phyloP scores from a whole-genome alignment of 2,797 vertebrate genomes.

The Percopsis omiscomaycus region DNA sequence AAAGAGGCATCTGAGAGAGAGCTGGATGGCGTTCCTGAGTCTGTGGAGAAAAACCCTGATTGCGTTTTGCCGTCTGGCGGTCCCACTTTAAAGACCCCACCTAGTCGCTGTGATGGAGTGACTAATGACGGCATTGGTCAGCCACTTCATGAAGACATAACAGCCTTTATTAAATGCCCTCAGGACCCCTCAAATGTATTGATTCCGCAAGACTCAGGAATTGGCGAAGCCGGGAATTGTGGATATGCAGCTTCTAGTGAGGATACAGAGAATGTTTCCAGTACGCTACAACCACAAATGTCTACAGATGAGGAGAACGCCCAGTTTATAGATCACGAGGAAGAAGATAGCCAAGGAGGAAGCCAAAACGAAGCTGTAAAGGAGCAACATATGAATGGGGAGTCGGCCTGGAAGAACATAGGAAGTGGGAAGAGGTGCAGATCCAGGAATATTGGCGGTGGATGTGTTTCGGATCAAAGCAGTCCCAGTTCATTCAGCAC shows the following conservation, averaged over 20 bases:
- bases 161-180: conserved; percentile 41
- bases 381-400: conserved; percentile 68
- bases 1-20: conserved; percentile 62
- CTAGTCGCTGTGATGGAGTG: conserved; percentile 40
- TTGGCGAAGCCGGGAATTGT: conserved; percentile 54
- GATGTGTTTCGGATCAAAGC: conserved; percentile 56
- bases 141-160: conserved; percentile 32
- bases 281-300: conserved; percentile 44
- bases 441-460: conserved; percentile 56
- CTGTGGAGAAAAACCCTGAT: conserved; percentile 57
- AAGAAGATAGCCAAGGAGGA: conserved; percentile 50
- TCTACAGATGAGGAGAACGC: conserved; percentile 45
- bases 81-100: conserved; percentile 18
- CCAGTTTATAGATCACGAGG: conserved; percentile 57
- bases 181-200: conserved; percentile 50
- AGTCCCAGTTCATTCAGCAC: conserved; percentile 45
- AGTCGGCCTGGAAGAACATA: conserved; percentile 64
- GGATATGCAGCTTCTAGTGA: conserved; percentile 57
- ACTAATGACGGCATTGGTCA: conserved; percentile 35
- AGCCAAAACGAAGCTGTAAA: conserved; percentile 48
- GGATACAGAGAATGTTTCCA: conserved; percentile 51
- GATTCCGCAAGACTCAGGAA: conserved; percentile 47
- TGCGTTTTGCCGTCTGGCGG: conserved; percentile 15
- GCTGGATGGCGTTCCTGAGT: conserved; percentile 46
- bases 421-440: conserved; percentile 67